Evolutionary conservation across 2,888 invertebrate species (phyloP).

Genomic region (Drosophila fungiperda): DNA sequence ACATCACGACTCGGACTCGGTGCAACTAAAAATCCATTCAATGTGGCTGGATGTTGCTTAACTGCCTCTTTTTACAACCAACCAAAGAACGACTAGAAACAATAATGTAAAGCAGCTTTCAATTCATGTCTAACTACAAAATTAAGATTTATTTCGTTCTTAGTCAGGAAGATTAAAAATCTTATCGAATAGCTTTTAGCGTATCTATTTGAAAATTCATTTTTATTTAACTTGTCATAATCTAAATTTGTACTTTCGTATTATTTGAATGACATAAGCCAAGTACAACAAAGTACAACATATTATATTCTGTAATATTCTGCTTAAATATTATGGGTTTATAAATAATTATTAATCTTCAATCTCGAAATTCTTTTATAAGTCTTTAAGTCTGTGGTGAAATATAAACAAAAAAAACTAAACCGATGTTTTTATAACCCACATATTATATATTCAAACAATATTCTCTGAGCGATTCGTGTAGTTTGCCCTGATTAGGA

Average conservation of each 20-base stretch:
- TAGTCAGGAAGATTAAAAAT: background rate
- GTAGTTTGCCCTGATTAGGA: constrained; percentile 2
- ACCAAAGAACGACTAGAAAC: background rate
- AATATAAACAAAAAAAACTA: background rate
- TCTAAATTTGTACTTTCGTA: background rate
- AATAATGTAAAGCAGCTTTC: constrained; percentile 5
- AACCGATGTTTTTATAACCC: background rate
- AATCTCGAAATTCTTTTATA: background rate
- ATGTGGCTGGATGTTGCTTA: constrained; percentile 1
- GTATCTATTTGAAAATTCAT: background rate
- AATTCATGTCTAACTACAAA: background rate
- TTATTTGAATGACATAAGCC: background rate
- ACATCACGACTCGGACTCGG: constrained; percentile 47
- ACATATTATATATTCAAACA: background rate
- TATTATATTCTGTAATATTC: background rate
- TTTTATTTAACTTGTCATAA: background rate
- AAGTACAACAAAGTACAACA: background rate
- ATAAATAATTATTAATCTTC: background rate
- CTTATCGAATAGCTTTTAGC: background rate
- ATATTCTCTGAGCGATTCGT: background rate
- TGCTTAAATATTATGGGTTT: background rate
- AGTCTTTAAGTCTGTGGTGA: background rate
- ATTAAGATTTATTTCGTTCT: background rate
- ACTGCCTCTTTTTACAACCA: background rate
- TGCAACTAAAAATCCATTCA: constrained; percentile 42